These are phyloP conservation scores for Thumatha senex DNA, from an alignment of 2,888 invertebrate genomes.

Conservation along the genomic window DNA sequence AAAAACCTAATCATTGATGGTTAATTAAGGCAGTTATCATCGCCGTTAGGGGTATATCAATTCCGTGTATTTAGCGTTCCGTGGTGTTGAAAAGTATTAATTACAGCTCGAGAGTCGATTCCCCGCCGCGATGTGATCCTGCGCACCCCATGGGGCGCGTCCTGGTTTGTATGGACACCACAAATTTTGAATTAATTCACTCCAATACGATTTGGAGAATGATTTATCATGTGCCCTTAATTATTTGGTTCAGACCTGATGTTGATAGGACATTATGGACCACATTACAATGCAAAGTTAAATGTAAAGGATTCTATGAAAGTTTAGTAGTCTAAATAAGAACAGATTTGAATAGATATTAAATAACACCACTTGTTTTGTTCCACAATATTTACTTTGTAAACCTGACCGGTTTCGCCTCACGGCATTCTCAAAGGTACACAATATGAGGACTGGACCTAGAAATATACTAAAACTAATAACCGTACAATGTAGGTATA, in stretches of 20 bases:
- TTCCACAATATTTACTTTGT: too few relatives aligned
- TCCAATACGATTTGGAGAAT: constrained; percentile 9
- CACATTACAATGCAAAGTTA: background rate
- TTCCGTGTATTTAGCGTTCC: constrained; percentile 47
- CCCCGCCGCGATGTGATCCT: constrained; percentile 58
- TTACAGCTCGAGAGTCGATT: constrained; percentile 52
- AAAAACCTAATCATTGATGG: constrained; percentile 34
- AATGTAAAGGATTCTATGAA: background rate
- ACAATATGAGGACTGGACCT: too few relatives aligned
- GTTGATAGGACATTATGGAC: background rate
- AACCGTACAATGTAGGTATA: too few relatives aligned
- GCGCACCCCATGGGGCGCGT: constrained; percentile 56
- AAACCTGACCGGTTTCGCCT: too few relatives aligned
- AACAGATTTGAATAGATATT: too few relatives aligned
- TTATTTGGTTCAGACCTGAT: constrained; percentile 34
- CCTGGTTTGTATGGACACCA: constrained; percentile 48
- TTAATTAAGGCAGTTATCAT: constrained; percentile 54
- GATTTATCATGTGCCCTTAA: constrained; percentile 16
- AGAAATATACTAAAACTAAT: too few relatives aligned
- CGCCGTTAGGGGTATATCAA: constrained; percentile 54
- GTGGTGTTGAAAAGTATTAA: constrained; percentile 60
- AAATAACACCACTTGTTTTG: too few relatives aligned
- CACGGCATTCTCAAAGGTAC: too few relatives aligned
- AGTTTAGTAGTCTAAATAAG: too few relatives aligned
- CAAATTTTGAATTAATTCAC: constrained; percentile 12